Conservation (phyloP, 2,888 invertebrate species). For the Polydrusus tereticollis region DNA sequence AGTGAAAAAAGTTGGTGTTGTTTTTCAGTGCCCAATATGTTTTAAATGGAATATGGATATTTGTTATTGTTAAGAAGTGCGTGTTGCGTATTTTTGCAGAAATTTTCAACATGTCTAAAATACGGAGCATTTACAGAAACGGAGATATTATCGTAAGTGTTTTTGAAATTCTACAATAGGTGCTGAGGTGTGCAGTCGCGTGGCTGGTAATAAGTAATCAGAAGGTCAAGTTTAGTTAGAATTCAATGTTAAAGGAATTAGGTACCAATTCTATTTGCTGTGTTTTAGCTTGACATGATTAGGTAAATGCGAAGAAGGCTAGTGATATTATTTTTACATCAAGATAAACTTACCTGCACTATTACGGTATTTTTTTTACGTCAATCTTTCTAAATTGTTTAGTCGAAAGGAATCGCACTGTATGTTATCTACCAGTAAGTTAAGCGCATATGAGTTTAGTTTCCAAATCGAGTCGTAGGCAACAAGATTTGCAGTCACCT, state of each 20-base stretch:
- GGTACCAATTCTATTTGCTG: neutral
- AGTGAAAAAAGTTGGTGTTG: neutral
- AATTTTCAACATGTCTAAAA: slow-evolving; percentile 23
- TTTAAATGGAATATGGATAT: neutral
- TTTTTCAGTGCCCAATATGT: neutral
- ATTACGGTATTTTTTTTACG: too few relatives aligned
- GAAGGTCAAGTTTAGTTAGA: neutral
- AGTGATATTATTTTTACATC: too few relatives aligned
- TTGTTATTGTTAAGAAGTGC: slow-evolving; percentile 15
- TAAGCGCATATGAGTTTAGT: too few relatives aligned
- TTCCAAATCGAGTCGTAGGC: too few relatives aligned
- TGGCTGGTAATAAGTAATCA: neutral
- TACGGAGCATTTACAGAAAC: slow-evolving; percentile 42
- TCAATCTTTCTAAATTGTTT: too few relatives aligned
- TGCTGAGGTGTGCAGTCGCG: neutral
- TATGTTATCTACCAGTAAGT: too few relatives aligned
- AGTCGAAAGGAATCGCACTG: too few relatives aligned
- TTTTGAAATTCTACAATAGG: too few relatives aligned
- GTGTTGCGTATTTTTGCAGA: neutral
- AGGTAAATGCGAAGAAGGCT: too few relatives aligned
- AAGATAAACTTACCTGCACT: too few relatives aligned
- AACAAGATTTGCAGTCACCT: too few relatives aligned
- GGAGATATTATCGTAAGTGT: slow-evolving; percentile 49
- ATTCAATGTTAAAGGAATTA: neutral
- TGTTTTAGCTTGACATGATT: too few relatives aligned